These are phyloP conservation scores for Blastobasis lacticolella DNA, from an alignment of 2,888 invertebrate species.

Conservation along the genomic window DNA sequence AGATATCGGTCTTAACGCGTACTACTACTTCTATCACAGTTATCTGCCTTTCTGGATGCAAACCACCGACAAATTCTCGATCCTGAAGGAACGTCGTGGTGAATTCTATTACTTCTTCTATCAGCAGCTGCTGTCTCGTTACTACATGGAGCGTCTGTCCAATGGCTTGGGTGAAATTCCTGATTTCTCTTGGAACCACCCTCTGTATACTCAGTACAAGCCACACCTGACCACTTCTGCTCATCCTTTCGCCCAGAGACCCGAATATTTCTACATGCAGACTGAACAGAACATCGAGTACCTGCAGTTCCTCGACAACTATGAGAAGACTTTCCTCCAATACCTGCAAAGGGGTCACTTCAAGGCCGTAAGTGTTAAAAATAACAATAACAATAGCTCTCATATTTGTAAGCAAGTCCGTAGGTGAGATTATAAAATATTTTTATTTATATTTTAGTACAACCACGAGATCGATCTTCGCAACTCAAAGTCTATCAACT, in stretches of 20 bases:
- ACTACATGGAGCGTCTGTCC: constrained; percentile 79
- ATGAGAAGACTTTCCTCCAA: constrained; percentile 69
- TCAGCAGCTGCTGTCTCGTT: constrained; percentile 80
- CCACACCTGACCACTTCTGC: constrained; percentile 24
- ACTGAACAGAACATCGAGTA: constrained; percentile 60
- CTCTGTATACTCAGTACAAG: constrained; percentile 54
- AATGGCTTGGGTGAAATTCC: constrained; percentile 77
- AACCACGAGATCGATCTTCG: constrained; percentile 44
- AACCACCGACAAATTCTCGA: constrained; percentile 59
- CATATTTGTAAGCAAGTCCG: too few species aligned
- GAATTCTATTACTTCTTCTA: constrained; percentile 78
- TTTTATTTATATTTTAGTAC: constrained; percentile 33
- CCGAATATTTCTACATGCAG: constrained; percentile 74
- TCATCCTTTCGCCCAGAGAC: constrained; percentile 72
- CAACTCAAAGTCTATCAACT: constrained; percentile 63
- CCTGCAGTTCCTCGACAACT: constrained; percentile 72
- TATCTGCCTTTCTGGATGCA: constrained; percentile 77
- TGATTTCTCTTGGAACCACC: constrained; percentile 65
- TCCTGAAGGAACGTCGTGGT: constrained; percentile 72
- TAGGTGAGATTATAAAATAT: constrained; percentile 4
- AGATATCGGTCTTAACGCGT: constrained; percentile 79
- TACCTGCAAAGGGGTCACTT: constrained; percentile 70
- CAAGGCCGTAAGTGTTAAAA: constrained; percentile 69
- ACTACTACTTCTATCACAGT: constrained; percentile 78
- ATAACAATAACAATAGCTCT: not conserved